Base-by-base conservation (phyloP, 2,888 invertebrate genomes). In the Plemyria rubiginata region DNA sequence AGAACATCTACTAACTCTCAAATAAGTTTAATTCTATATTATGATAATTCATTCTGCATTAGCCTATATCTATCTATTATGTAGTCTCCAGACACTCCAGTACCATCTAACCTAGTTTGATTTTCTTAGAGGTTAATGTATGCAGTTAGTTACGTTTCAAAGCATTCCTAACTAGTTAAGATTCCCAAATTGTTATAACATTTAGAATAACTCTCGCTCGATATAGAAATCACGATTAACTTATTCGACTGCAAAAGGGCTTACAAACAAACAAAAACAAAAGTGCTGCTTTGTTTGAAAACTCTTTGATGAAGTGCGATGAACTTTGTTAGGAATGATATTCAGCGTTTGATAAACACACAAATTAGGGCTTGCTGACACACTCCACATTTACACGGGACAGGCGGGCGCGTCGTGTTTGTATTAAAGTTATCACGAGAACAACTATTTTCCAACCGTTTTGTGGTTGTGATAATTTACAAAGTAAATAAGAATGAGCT, bases 301-400 rank as follows among this genome's bases (percentile, higher is more conserved):
- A 56, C 61, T 53, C 61, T 58, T 57, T 64, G 63, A 64, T 55
- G 45, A 61, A 60, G 56, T 63, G 46, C 57, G 57, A 60, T 55
- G 60, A 58, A 64, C 66, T 68, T 64, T 13, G 55, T 43, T 56
- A 49, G 52, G 52, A 56, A 46, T 52, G 50, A 29, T 49, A 50
- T 49, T 36, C 38, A 59, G 46, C 13, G 13, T 38, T 40, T 52
- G 28, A 6, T 36, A 53, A 15, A 46, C 38, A 22, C 32, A 52
- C 53, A 53, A 59, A 46, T 59, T 45, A 46, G 15, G 22, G 45
- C 45, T 46, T 45, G 16, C 22, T 46, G n/a, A 46, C 38, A 53
- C 53, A 40, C 4, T 22, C 38, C 38, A 51, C 16, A 51, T 38
- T 38, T 16, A 51, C 16, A 54, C 54, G 28, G 28, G 36, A 40